A percentile compares a stretch with the other conserved stretches of the same genome.
Evolutionary conservation across 2,797 vertebrate genomes (phyloP).

Genomic region (Orestias chungarensis): DNA sequence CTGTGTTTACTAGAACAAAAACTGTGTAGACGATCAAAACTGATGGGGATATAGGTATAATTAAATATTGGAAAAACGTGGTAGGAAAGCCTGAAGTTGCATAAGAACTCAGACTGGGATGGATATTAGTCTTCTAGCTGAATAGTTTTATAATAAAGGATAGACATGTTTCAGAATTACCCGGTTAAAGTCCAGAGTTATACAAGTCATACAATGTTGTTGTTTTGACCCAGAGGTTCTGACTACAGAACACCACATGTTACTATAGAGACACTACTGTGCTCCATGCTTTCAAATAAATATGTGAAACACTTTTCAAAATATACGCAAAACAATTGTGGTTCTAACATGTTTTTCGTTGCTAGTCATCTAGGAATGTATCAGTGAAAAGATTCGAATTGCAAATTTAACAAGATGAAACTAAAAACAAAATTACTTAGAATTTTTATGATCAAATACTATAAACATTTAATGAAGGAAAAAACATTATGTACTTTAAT

Average conservation of each 20-base stretch:
- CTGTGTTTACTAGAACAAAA: neutral
- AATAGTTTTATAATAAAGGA: neutral
- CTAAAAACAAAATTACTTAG: neutral
- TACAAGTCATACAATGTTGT: too few species aligned
- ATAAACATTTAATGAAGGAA: neutral
- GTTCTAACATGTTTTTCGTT: neutral
- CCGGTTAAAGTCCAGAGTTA: neutral
- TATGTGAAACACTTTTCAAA: neutral
- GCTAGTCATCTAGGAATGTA: neutral
- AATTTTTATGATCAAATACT: conserved; percentile 4
- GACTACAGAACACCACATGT: neutral
- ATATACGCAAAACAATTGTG: neutral
- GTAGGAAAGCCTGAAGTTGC: neutral
- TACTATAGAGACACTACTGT: too few species aligned
- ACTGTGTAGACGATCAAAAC: neutral
- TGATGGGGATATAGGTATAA: neutral
- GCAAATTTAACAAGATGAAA: conserved; percentile 14
- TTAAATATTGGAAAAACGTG: neutral
- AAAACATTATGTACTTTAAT: neutral
- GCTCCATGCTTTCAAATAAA: too few species aligned
- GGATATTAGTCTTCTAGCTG: neutral
- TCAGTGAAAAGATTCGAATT: conserved; percentile 14
- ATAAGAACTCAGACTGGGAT: neutral
- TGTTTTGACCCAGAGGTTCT: neutral
- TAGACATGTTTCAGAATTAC: neutral